Evolutionary conservation across 2,113 vertebrate species (phyloP), one percentile per base, ranked within the genome.

Genomic region (Genyomyrus donnyi): DNA sequence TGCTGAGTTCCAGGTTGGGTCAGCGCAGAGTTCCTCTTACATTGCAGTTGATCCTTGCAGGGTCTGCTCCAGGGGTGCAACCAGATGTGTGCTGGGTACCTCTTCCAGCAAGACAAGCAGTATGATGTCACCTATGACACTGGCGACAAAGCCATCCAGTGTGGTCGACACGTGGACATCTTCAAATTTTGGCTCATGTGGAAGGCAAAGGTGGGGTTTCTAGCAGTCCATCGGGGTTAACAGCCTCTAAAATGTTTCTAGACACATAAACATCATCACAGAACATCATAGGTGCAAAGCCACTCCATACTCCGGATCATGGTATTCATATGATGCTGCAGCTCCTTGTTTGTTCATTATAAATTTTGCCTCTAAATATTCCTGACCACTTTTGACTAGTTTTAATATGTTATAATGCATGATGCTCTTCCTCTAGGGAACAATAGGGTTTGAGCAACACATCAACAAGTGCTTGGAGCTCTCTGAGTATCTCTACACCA

Each of bases 111-210:
- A 77, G 98, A 99, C 93, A 99, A 99, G 93, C 98, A 99, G 91
- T 99, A 99, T 35, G 98, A 99, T 15, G 94, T 98, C 27, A 97
- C 97, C 46, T 99, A 99, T 3, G 98, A 99, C 94, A 99, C 98
- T 0, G 98, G 98, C 9, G 98, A 99, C 94, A 99, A 99, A 91
- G 98, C 98, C 91, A 99, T 99, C 93, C 98, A 99, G 91, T 99
- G 98, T 49, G 98, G 98, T 13, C 96, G 98, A 11, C 98, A 99
- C 0, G 98, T 99, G 89, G 98, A 99, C 92, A 99, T 99, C 94
- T 99, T 99, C 93, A 99, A 99, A 93, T 99, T 99, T 96, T 99
- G 98, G 98, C 96, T 99, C 92, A 99, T 99, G 98, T 99, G 98
- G 98, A 99, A 99, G 94, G 98, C 98, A 87, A 99, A 99, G 97